A percentile compares a stretch with the other conserved stretches of the same genome.
Conservation (phyloP, 2,888 invertebrate genomes). For the Bombylius discolor region DNA sequence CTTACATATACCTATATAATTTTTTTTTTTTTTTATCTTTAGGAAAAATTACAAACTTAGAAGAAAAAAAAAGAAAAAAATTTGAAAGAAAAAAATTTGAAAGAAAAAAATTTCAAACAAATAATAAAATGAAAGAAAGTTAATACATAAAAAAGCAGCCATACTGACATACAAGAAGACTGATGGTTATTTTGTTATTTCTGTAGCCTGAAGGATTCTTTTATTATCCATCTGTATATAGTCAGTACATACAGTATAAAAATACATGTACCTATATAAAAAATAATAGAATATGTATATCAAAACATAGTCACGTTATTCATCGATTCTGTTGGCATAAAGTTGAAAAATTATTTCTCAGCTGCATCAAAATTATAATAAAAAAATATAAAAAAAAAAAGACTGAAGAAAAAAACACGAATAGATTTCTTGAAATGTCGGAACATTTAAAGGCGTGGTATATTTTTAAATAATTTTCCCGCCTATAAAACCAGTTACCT, state of each 20-base stretch:
- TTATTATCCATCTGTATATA: background rate
- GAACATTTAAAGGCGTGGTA: background rate
- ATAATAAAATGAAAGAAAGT: background rate
- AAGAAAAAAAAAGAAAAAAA: too few species aligned
- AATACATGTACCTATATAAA: too few species aligned
- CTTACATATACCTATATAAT: too few species aligned
- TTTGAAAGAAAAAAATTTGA: too few species aligned
- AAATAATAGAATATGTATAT: too few species aligned
- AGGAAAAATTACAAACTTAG: too few species aligned
- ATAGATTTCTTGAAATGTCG: background rate
- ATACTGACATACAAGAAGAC: background rate
- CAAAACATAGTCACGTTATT: background rate
- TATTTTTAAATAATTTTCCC: background rate
- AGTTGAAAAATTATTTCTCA: conserved; percentile 6
- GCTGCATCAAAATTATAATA: background rate
- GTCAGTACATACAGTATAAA: too few species aligned
- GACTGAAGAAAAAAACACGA: background rate
- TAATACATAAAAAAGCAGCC: background rate
- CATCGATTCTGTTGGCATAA: conserved; percentile 2
- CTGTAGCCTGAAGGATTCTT: background rate
- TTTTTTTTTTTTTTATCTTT: too few species aligned
- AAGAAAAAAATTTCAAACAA: too few species aligned
- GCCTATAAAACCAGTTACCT: conserved; percentile 5
- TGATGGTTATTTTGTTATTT: background rate
- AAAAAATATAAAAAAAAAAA: background rate